Conservation (phyloP, 2,797 vertebrate genomes). For the Astyanax mexicanus region DNA sequence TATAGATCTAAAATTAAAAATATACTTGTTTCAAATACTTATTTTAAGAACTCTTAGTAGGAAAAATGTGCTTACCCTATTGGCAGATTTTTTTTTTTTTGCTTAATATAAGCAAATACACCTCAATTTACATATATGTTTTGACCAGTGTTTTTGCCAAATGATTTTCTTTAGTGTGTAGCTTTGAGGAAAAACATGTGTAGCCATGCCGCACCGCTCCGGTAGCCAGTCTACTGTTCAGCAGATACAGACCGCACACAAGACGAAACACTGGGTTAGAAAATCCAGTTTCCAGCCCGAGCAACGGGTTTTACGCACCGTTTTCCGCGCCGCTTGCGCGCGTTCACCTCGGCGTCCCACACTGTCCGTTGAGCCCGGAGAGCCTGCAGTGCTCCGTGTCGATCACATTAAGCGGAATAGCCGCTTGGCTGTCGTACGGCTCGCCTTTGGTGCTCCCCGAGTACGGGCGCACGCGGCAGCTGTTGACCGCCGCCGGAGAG, state of each 20-base stretch:
- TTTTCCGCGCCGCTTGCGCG: conserved; percentile 1
- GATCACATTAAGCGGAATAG: conserved; percentile 69
- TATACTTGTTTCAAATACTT: no score
- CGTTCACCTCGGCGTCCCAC: conserved; percentile 55
- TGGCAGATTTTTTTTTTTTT: no score
- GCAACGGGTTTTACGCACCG: neutral
- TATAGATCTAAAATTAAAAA: no score
- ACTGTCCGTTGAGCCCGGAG: conserved; percentile 62
- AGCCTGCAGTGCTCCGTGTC: conserved; percentile 70
- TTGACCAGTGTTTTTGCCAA: no score
- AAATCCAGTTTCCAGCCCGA: neutral
- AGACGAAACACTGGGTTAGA: no score
- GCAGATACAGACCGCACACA: neutral
- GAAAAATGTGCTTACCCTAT: no score
- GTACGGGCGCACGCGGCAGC: conserved; percentile 70
- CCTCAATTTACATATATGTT: no score
- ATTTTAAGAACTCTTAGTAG: no score
- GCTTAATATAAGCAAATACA: no score
- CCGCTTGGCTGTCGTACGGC: conserved; percentile 66
- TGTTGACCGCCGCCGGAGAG: conserved; percentile 62
- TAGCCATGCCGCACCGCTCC: neutral
- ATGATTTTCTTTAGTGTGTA: no score
- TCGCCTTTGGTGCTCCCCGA: conserved; percentile 67
- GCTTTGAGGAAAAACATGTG: neutral
- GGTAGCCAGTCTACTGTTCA: neutral